A percentile compares a stretch with the other conserved stretches of the same genome.
These are phyloP conservation scores for Polyommatus icarus DNA, from an alignment of 2,888 invertebrate species.

Conservation along the genomic window DNA sequence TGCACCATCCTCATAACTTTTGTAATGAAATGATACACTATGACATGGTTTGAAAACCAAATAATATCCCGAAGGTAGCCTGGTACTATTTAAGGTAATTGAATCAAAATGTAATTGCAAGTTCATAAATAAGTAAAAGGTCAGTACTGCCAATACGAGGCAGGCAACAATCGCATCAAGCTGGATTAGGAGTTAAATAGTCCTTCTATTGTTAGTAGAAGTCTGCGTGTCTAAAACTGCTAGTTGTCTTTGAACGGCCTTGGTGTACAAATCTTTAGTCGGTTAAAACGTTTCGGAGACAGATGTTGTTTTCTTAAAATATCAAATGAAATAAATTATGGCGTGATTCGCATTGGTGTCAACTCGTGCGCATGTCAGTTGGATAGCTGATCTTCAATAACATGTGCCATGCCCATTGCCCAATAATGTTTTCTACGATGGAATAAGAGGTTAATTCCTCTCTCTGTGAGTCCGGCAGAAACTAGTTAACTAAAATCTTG, in stretches of 20 bases:
- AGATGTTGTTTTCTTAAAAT: background rate
- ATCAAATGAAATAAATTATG: background rate
- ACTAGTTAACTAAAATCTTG: constrained; percentile 12
- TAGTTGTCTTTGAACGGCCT: too few species aligned
- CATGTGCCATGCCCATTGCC: too few species aligned
- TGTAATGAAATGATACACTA: background rate
- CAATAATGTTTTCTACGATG: background rate
- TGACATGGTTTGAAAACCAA: background rate
- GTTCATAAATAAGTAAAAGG: too few species aligned
- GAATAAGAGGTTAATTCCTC: background rate
- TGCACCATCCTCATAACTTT: background rate
- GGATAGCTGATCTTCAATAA: too few species aligned
- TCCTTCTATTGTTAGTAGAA: background rate
- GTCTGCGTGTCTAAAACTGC: background rate
- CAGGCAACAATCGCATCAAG: background rate
- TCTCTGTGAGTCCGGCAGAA: background rate
- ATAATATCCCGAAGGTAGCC: too few species aligned
- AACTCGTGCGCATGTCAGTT: too few species aligned
- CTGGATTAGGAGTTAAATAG: background rate
- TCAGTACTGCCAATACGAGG: background rate
- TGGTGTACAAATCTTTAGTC: too few species aligned
- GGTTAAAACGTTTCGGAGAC: background rate
- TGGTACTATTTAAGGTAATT: background rate
- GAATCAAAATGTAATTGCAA: background rate
- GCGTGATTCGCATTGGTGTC: too few species aligned